Percentiles rank a stretch among this genome's conserved stretches.
Conservation (phyloP, 2,113 vertebrate genomes). For the Drymodes brunneopygia region DNA sequence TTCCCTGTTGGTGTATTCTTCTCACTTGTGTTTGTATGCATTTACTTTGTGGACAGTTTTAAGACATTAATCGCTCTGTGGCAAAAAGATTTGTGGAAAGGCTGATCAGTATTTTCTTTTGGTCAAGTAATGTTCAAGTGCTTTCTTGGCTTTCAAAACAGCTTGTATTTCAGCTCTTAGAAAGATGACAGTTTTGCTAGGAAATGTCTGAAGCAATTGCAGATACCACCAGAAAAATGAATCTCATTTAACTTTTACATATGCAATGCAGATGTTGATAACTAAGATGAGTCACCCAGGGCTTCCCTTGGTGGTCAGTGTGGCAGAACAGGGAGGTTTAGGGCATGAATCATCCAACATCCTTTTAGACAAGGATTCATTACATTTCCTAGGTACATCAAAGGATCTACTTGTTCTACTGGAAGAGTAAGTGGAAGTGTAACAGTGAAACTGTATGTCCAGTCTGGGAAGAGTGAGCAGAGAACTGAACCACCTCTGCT, state of each 20-base stretch:
- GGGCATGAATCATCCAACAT: background rate
- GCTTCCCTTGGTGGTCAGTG: constrained; percentile 13
- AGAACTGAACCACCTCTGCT: background rate
- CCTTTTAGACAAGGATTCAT: too few species aligned
- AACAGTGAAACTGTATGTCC: background rate
- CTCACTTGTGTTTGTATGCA: background rate
- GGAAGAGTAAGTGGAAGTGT: background rate
- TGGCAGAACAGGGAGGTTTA: constrained; percentile 14
- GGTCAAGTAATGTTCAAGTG: background rate
- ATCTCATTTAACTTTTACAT: background rate
- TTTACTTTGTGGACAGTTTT: background rate
- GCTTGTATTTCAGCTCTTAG: background rate
- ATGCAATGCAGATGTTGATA: background rate
- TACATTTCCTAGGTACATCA: background rate
- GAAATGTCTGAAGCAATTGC: background rate
- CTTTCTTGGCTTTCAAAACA: background rate
- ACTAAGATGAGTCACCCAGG: background rate
- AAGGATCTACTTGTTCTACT: background rate
- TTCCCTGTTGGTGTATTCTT: background rate
- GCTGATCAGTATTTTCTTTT: background rate
- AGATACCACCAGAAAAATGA: background rate
- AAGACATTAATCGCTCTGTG: background rate
- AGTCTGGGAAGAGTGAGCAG: background rate
- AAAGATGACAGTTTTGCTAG: background rate
- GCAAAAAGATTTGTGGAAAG: background rate